phyloP scores from a whole-genome alignment of 2,888 invertebrate species.

The Pteria penguin region DNA sequence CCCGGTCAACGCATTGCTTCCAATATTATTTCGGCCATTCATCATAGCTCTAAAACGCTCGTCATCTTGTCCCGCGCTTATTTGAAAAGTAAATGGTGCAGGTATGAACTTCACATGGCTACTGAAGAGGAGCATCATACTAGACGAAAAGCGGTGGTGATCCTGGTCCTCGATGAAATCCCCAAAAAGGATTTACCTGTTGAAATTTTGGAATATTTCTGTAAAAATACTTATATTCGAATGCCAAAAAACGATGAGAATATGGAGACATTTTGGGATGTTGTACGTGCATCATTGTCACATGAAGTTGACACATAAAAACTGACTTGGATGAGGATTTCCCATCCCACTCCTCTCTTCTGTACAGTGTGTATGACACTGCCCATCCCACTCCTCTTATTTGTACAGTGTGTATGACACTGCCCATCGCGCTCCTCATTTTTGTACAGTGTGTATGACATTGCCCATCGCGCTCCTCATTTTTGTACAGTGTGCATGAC shows the following conservation, averaged over 20 bases:
- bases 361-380: too few relatives aligned
- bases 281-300: background rate
- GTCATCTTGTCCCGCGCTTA: slow-evolving; percentile 13
- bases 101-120: slow-evolving; percentile 11
- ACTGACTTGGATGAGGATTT: too few relatives aligned
- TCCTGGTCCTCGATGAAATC: slow-evolving; percentile 6
- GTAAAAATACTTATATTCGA: slow-evolving; percentile 9
- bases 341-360: too few relatives aligned
- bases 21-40: slow-evolving; percentile 3
- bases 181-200: background rate
- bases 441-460: too few relatives aligned
- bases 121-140: background rate
- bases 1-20: background rate
- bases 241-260: slow-evolving; percentile 6
- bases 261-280: background rate
- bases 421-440: too few relatives aligned
- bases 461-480: too few relatives aligned
- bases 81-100: slow-evolving; percentile 18
- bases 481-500: too few relatives aligned
- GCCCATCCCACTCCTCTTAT: too few relatives aligned
- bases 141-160: background rate
- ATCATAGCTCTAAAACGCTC: slow-evolving; percentile 1
- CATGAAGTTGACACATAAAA: too few relatives aligned
- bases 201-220: background rate
- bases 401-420: too few relatives aligned